These are phyloP conservation scores for Hydractinia echinata DNA, from an alignment of 30 jellyfish, hydroid and myxozoan species.

Conservation along the genomic window DNA sequence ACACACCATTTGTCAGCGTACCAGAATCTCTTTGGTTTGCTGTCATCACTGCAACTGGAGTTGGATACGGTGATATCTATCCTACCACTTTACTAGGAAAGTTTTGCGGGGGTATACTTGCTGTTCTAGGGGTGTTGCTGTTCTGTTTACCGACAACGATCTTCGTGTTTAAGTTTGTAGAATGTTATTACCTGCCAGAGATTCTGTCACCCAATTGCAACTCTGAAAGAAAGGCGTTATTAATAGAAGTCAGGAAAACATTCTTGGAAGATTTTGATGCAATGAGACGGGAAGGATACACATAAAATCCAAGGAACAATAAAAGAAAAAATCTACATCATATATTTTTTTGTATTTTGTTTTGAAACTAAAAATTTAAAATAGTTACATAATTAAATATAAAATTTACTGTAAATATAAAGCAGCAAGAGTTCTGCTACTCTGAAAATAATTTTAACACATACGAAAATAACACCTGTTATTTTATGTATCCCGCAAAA, in stretches of 20 bases:
- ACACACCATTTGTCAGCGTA: constrained; percentile 32
- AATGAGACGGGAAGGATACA: no score
- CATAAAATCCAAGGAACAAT: no score
- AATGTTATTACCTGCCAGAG: constrained; percentile 60
- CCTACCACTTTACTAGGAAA: constrained; percentile 61
- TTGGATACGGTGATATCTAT: constrained; percentile 77
- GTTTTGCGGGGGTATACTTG: constrained; percentile 59
- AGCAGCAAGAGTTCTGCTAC: no score
- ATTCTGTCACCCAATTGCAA: constrained; percentile 30
- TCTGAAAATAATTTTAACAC: no score
- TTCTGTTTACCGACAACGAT: constrained; percentile 81
- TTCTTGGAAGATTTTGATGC: constrained; percentile 25
- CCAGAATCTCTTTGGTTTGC: constrained; percentile 71
- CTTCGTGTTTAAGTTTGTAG: constrained; percentile 65
- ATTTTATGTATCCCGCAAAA: no score
- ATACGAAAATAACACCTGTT: no score
- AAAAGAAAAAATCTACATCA: no score
- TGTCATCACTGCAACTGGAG: constrained; percentile 69
- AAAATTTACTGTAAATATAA: no score
- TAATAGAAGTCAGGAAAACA: constrained; percentile 65
- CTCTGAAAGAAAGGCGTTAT: constrained; percentile 45
- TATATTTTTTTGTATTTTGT: no score
- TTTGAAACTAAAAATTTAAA: no score
- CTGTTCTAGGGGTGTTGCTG: constrained; percentile 57
- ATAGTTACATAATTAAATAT: no score